phyloP scores from a whole-genome alignment of 2,113 vertebrate genomes.

The Odobenus rosmarus region DNA sequence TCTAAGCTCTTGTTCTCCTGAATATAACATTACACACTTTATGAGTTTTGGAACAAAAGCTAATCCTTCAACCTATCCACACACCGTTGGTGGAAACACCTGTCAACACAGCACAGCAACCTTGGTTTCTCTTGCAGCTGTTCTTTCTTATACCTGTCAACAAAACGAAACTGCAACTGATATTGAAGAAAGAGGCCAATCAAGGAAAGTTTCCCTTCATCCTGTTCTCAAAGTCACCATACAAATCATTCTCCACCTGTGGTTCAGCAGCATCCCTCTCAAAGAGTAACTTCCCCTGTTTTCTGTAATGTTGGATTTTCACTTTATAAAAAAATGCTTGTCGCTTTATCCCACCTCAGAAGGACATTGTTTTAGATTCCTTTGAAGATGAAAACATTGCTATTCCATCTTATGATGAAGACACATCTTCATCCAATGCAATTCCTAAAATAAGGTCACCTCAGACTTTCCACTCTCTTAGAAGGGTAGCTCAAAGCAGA shows the following conservation, averaged over 20 bases:
- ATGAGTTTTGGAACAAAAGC: neutral
- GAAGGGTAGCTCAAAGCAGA: slow-evolving; percentile 14
- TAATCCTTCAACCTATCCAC: neutral
- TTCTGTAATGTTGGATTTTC: neutral
- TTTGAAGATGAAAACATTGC: slow-evolving; percentile 6
- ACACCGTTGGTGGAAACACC: neutral
- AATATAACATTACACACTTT: neutral
- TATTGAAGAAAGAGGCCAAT: neutral
- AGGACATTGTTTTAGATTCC: neutral
- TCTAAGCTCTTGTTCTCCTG: neutral
- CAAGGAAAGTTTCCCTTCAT: neutral
- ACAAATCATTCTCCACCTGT: neutral
- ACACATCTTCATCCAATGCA: neutral
- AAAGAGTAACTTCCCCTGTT: neutral
- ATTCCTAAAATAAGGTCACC: slow-evolving; percentile 50
- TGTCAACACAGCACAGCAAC: neutral
- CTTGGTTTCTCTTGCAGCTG: neutral
- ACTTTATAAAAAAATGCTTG: neutral
- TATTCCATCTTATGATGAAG: slow-evolving; percentile 10
- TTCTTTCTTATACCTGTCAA: neutral
- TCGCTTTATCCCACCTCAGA: neutral
- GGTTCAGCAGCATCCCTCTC: neutral
- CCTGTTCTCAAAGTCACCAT: neutral
- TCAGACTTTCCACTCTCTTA: neutral
- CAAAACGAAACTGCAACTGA: neutral